Conservation (phyloP, 2,888 invertebrate genomes). For the Hyppa rectilinea region DNA sequence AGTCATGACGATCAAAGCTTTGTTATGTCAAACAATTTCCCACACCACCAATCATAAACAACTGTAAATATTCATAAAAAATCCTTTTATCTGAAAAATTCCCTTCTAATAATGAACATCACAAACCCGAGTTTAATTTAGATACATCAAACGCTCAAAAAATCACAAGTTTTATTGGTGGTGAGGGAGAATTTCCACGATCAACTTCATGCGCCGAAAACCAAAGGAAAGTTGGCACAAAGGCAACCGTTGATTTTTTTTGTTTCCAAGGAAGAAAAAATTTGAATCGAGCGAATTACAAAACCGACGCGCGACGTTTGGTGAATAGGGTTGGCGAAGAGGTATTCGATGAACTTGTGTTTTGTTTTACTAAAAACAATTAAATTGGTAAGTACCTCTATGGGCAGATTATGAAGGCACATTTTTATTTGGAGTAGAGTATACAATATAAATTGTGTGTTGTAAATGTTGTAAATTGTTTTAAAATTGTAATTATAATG, state of each 20-base stretch:
- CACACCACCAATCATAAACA: constrained; percentile 31
- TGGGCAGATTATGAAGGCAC: not conserved
- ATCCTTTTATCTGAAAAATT: constrained; percentile 66
- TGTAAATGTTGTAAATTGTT: too few relatives aligned
- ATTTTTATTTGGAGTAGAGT: not conserved
- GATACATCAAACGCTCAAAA: constrained; percentile 82
- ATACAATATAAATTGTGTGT: too few relatives aligned
- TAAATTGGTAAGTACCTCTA: not conserved
- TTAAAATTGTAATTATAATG: too few relatives aligned
- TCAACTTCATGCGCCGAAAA: constrained; percentile 87
- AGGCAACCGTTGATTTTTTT: constrained; percentile 83
- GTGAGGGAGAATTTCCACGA: constrained; percentile 81
- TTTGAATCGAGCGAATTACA: constrained; percentile 85
- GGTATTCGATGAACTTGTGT: not conserved
- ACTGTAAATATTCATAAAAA: constrained; percentile 67
- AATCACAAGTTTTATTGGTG: constrained; percentile 83
- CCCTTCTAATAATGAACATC: constrained; percentile 73
- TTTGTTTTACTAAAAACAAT: not conserved
- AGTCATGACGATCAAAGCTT: constrained; percentile 8
- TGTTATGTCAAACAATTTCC: constrained; percentile 10
- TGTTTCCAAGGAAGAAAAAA: constrained; percentile 83
- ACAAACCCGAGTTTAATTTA: constrained; percentile 76
- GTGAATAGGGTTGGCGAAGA: constrained; percentile 75
- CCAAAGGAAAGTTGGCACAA: constrained; percentile 86
- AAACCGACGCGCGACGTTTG: constrained; percentile 79